phyloP scores from a whole-genome alignment of 2,888 invertebrate species.

The Pammene aurita region DNA sequence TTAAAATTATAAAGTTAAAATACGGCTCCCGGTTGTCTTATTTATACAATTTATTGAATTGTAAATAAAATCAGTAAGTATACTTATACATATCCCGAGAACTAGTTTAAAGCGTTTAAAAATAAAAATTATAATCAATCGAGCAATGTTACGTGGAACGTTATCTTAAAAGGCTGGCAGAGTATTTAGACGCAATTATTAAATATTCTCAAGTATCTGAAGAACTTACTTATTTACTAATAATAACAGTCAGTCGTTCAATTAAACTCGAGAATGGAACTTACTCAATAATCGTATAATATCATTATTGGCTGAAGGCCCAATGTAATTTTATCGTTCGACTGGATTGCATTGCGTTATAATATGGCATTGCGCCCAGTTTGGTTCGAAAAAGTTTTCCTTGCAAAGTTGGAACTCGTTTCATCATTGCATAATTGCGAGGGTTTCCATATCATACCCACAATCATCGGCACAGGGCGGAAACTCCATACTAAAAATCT shows the following conservation, averaged over 20 bases:
- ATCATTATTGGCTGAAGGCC: constrained; percentile 26
- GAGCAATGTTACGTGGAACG: no score
- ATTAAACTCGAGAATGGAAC: constrained; percentile 12
- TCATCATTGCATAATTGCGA: constrained; percentile 28
- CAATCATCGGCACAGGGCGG: constrained; percentile 35
- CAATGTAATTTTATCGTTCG: constrained; percentile 25
- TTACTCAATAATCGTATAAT: constrained; percentile 27
- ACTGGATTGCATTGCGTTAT: constrained; percentile 29
- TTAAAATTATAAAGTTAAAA: no score
- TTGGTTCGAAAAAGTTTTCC: constrained; percentile 18
- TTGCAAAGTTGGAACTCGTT: constrained; percentile 10
- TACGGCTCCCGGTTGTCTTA: no score
- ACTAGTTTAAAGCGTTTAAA: no score
- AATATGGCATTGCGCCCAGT: constrained; percentile 29
- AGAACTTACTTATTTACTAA: background rate
- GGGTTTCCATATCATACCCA: constrained; percentile 19
- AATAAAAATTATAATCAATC: no score
- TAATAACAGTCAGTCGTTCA: constrained; percentile 2
- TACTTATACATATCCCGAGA: no score
- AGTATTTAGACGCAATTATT: background rate
- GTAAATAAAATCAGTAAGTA: no score
- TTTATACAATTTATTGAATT: no score
- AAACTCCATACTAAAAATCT: no score
- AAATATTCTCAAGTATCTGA: background rate
- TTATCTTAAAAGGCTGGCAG: no score